Conservation (phyloP, 1,140 invertebrate genomes). For the Heliconius eleuchia region DNA sequence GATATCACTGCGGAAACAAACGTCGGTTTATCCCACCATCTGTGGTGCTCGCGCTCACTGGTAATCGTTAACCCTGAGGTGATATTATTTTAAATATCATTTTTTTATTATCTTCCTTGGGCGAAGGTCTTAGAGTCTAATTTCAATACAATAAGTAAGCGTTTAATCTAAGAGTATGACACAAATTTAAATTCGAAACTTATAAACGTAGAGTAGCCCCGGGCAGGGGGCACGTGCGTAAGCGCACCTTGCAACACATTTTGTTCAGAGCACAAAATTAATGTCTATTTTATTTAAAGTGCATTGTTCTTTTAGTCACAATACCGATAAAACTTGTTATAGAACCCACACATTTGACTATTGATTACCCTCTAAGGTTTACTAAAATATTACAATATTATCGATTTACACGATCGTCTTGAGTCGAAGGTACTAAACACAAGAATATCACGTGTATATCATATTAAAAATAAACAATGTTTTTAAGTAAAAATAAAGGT, state of each 20-base stretch:
- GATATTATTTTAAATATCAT: constrained; percentile 81
- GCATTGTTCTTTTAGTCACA: constrained; percentile 45
- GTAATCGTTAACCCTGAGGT: constrained; percentile 81
- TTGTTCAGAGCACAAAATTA: constrained; percentile 56
- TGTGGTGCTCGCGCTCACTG: constrained; percentile 74
- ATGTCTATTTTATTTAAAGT: constrained; percentile 60
- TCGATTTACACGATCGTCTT: background rate
- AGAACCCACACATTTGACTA: background rate
- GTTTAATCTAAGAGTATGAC: constrained; percentile 69
- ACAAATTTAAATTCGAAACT: constrained; percentile 74
- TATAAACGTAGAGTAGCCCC: constrained; percentile 62
- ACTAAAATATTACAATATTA: background rate
- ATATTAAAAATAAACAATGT: background rate
- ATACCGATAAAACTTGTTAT: constrained; percentile 16
- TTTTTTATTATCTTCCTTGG: constrained; percentile 71
- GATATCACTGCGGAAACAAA: constrained; percentile 81
- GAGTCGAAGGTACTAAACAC: background rate
- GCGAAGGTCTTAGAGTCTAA: constrained; percentile 61
- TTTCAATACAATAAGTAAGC: constrained; percentile 56
- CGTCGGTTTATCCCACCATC: constrained; percentile 78
- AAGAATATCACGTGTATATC: background rate
- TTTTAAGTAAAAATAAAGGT: background rate
- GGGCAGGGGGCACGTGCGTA: constrained; percentile 72
- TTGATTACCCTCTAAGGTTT: background rate
- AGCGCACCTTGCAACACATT: constrained; percentile 74